A percentile compares a stretch with the other conserved stretches of the same genome.
Conservation (phyloP, 1,140 invertebrate species). For the Calliphora vicina region DNA sequence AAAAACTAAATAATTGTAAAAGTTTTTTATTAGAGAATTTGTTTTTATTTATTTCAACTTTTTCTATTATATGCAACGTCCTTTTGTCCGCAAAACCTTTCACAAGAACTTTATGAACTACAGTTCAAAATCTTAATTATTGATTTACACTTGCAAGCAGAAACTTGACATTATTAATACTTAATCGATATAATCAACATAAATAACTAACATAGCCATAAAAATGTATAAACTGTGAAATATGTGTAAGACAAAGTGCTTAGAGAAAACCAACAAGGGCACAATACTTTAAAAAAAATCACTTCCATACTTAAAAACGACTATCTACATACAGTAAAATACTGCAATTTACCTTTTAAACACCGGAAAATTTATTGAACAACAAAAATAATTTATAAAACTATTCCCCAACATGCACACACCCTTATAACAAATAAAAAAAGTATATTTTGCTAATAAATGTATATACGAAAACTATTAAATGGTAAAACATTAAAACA, state of each 20-base stretch:
- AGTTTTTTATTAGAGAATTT: too few species aligned
- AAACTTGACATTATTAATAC: neutral
- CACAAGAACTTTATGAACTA: too few species aligned
- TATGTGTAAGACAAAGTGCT: neutral
- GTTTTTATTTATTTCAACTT: too few species aligned
- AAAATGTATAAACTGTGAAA: neutral
- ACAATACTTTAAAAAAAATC: neutral
- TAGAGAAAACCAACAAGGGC: neutral
- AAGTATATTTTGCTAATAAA: neutral
- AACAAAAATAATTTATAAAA: neutral
- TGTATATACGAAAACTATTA: neutral
- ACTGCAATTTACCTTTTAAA: conserved; percentile 1
- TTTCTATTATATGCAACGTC: too few species aligned
- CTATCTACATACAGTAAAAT: neutral
- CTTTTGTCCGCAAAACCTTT: too few species aligned
- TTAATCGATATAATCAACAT: neutral
- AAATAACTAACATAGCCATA: neutral
- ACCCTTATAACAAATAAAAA: neutral
- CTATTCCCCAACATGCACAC: too few species aligned
- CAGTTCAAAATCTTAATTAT: too few species aligned
- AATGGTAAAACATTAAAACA: neutral
- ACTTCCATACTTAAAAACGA: neutral
- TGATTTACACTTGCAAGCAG: too few species aligned
- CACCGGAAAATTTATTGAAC: neutral
- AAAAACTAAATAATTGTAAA: too few species aligned